Evolutionary conservation across 2,888 invertebrate species (phyloP), one percentile per base, ranked within the genome.

Genomic region (Drosophila stalkeri): DNA sequence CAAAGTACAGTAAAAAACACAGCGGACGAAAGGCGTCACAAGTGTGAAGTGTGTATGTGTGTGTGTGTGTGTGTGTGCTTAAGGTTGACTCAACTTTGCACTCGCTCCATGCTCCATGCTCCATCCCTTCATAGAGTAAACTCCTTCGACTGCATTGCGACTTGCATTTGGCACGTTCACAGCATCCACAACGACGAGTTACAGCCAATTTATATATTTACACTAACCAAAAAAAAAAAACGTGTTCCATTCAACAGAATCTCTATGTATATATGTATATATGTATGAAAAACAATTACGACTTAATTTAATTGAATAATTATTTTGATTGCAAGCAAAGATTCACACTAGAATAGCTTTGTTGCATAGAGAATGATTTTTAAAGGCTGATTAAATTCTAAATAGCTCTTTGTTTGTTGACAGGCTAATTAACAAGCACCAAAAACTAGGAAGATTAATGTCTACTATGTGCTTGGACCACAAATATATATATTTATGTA

Each of bases 61-160:
- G 64, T 27, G 33, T 31, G 3, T 47, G 54, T 62, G 27, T 67
- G 81, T 56, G 77, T 57, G 33, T 75, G 64, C 82, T 74, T 82
- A 75, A 77, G 81, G 87, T 87, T 85, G 85, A 87, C 54, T 85
- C 82, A 87, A 85, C 85, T 85, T 81, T 87, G 85, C 71, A 70
- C 75, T 79, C 63, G 55, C 57, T 27, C 4, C 27, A 27, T 27
- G 27, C 20, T 11, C 0, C 46, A 23, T 3, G 4, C 47, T 54
- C 23, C 52, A 16, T 1, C 37, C 37, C 23, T 54, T 11, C 16
- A 9, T 4, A 9, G 9, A 2, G n/a, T n/a, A n/a, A 23, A 16
- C 52, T 37, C 3, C 52, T 23, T 12, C 52, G 8, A 14, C 63
- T 35, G 44, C 20, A 43, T 9, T 11, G 43, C 11, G 18, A 33